These are phyloP conservation scores for Rhegmatorhina hoffmannsi DNA, from an alignment of 2,113 vertebrate species.

Conservation along the genomic window DNA sequence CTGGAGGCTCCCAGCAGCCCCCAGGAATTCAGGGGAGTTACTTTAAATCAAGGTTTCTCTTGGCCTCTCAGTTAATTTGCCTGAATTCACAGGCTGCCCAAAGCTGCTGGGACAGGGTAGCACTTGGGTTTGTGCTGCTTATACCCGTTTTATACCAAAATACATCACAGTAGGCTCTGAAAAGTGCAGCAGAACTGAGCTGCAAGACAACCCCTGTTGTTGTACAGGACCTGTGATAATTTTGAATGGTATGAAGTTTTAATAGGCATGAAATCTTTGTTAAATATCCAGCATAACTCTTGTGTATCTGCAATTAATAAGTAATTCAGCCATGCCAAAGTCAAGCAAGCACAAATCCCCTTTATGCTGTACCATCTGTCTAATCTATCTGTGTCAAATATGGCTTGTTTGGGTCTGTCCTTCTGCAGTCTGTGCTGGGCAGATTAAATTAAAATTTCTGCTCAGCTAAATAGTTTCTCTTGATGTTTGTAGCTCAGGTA, in stretches of 20 bases:
- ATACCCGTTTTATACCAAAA: neutral
- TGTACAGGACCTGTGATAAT: neutral
- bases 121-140: neutral
- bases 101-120: neutral
- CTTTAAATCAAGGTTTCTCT: neutral
- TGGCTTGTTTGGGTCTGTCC: conserved; percentile 47
- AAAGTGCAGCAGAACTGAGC: neutral
- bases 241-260: neutral
- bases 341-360: conserved; percentile 40
- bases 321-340: conserved; percentile 23
- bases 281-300: neutral
- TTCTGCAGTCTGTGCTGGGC: neutral
- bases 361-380: conserved; percentile 52
- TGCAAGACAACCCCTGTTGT: neutral
- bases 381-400: conserved; percentile 59
- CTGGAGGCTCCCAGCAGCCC: neutral
- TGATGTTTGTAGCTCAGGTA: neutral
- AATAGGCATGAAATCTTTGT: neutral
- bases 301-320: conserved; percentile 11
- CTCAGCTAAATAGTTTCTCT: neutral
- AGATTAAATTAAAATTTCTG: neutral
- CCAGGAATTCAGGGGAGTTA: neutral
- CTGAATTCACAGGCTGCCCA: neutral
- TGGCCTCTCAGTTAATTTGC: neutral
- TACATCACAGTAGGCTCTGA: neutral